Base-by-base conservation (phyloP, 2,888 invertebrate species). In the Acronicta psi region DNA sequence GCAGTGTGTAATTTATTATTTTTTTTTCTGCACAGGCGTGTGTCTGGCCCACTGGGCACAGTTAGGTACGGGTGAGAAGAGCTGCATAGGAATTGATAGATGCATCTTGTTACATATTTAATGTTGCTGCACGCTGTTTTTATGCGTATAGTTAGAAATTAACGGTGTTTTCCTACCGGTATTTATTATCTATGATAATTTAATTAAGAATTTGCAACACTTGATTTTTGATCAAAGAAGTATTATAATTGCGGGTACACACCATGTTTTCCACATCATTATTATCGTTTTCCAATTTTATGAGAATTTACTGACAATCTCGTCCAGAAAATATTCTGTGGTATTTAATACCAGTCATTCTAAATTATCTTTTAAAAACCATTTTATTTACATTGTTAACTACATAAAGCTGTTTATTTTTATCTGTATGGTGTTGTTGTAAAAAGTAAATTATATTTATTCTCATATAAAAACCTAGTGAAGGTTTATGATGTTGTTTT, bases 1-100 rank as follows among this genome's bases (percentile, higher is more conserved):
- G 64, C 61, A 60, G 37, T 53, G 53, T 43, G 56, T 61, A 67
- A 51, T 72, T 56, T 63, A 61, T 64, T 16, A 16, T 14, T 8
- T 13, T 56, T 62, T 58, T 63, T 70, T 41, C 51, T 20, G 37
- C 44, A n/a, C 49, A 29, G 37, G 43, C 51, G 51, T 54, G 53
- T 51, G 20, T 63, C 9, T 74, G 62, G 75, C 65, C 75, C 77
- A 63, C 56, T 77, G 77, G 64, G 68, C 77, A 75, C 76, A 66
- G 72, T 60, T 71, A 69, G 52, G 59, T 53, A 2, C 17, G 44
- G 67, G 67, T 69, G 67, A 71, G 6, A 13, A 38, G 45, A 67
- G 49, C 52, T 47, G 69, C 56, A 69, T 71, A 60, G 1, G 13
- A 53, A 41, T 29, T 71, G 55, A 66, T 50, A 56, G 38, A 72